Percentiles rank a stretch among this genome's conserved stretches.
Conservation (phyloP, 1,140 invertebrate species). For the Hylaeus volcanicus region DNA sequence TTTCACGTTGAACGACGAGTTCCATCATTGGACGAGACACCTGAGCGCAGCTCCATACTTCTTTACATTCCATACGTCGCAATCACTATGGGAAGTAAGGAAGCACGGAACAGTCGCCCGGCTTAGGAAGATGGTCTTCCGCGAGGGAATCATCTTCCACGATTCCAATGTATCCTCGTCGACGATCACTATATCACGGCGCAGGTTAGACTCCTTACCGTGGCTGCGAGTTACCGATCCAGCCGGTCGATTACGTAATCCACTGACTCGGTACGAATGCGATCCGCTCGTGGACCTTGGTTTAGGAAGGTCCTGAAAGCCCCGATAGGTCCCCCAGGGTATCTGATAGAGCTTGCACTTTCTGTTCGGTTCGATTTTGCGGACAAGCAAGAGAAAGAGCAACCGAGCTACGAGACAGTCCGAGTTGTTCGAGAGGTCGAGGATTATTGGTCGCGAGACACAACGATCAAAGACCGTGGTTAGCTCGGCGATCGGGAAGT, state of each 20-base stretch:
- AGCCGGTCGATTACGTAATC: slow-evolving; percentile 49
- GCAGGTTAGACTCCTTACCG: not conserved
- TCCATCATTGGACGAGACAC: slow-evolving; percentile 46
- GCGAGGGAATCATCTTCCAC: not conserved
- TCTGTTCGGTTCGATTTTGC: not conserved
- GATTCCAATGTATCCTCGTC: not conserved
- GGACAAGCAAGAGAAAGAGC: not conserved
- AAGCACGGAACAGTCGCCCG: slow-evolving; percentile 92
- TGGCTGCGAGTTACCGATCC: not conserved
- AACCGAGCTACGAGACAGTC: not conserved
- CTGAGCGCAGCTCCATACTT: slow-evolving; percentile 92
- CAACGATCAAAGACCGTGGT: slow-evolving; percentile 5
- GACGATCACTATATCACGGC: not conserved
- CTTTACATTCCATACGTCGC: slow-evolving; percentile 97
- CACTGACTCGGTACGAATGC: slow-evolving; percentile 4
- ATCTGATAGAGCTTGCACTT: slow-evolving; percentile 19
- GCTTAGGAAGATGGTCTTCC: slow-evolving; percentile 19
- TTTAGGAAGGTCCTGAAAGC: slow-evolving; percentile 11
- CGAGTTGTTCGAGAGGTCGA: slow-evolving; percentile 18
- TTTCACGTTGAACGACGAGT: not conserved
- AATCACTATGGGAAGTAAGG: slow-evolving; percentile 96
- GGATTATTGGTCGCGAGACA: not conserved
- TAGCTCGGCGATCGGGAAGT: slow-evolving; percentile 9
- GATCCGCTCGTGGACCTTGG: not conserved
- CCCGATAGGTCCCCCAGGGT: slow-evolving; percentile 6